Evolutionary conservation across 2,113 vertebrate genomes (phyloP).

Genomic region (Perca schrenkii): DNA sequence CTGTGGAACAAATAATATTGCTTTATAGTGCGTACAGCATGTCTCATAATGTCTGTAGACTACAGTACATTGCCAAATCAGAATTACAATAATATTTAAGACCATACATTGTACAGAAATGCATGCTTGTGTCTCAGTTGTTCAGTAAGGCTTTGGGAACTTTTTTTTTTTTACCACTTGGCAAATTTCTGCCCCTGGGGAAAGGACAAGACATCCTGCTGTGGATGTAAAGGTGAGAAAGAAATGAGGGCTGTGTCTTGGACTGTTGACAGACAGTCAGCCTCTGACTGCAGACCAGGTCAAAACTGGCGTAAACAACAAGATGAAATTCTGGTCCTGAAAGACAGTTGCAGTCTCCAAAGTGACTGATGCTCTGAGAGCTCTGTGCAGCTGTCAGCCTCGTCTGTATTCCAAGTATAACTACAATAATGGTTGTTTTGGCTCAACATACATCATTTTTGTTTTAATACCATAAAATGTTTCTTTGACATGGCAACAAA

Average conservation of each 20-base stretch:
- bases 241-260: conserved; percentile 9
- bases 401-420: not conserved
- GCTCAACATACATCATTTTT: conserved; percentile 16
- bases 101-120: conserved; percentile 33
- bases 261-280: conserved; percentile 8
- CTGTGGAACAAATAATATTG: conserved; percentile 9
- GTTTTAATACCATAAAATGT: not conserved
- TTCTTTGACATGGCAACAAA: conserved; percentile 20
- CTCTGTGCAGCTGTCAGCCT: conserved; percentile 37
- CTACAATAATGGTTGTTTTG: not conserved
- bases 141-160: not conserved
- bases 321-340: conserved; percentile 47
- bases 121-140: conserved; percentile 16
- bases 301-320: conserved; percentile 44
- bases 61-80: conserved; percentile 7
- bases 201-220: not conserved
- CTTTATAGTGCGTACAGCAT: conserved; percentile 41
- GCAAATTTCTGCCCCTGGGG: not conserved
- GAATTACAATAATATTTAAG: conserved; percentile 39
- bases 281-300: conserved; percentile 27
- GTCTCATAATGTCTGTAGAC: conserved; percentile 38
- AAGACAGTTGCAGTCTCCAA: conserved; percentile 45
- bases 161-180: not conserved
- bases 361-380: conserved; percentile 29
- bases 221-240: conserved; percentile 31